Conservation (phyloP, 2,888 invertebrate genomes). For the Morpho achilles region DNA sequence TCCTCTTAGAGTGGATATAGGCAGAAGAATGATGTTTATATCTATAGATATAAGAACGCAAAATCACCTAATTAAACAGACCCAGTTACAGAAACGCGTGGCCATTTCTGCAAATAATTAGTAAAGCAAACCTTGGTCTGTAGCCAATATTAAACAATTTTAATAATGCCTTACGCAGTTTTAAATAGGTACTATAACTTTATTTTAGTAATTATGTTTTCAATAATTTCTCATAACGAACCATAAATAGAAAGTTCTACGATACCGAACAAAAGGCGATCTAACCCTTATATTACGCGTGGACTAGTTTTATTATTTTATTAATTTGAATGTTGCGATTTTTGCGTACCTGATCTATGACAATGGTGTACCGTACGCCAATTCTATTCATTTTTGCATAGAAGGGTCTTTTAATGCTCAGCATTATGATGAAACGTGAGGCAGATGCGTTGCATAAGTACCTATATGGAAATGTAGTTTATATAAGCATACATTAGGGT, state of each 20-base stretch:
- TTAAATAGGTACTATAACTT: no score
- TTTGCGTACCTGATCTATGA: conserved; percentile 70
- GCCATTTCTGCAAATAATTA: no score
- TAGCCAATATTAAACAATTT: no score
- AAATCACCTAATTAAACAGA: no score
- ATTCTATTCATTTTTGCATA: conserved; percentile 75
- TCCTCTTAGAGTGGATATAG: no score
- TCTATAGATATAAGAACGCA: no score
- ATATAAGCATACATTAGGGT: conserved; percentile 12
- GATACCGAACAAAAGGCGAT: conserved; percentile 29
- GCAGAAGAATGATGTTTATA: no score
- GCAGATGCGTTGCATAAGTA: conserved; percentile 37
- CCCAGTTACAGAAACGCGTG: no score
- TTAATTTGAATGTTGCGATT: conserved; percentile 77
- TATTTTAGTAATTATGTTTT: background rate
- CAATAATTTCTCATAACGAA: conserved; percentile 21
- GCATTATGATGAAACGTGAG: conserved; percentile 40
- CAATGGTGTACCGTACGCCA: conserved; percentile 49
- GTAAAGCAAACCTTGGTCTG: no score
- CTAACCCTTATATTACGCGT: conserved; percentile 63
- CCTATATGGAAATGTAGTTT: conserved; percentile 16
- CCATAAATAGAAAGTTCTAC: conserved; percentile 16
- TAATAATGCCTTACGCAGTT: no score
- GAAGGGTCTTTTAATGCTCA: conserved; percentile 58
- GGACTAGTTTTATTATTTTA: conserved; percentile 69